Conservation (phyloP, 92 coral and sea anemone species). For the Actinernus sp. region DNA sequence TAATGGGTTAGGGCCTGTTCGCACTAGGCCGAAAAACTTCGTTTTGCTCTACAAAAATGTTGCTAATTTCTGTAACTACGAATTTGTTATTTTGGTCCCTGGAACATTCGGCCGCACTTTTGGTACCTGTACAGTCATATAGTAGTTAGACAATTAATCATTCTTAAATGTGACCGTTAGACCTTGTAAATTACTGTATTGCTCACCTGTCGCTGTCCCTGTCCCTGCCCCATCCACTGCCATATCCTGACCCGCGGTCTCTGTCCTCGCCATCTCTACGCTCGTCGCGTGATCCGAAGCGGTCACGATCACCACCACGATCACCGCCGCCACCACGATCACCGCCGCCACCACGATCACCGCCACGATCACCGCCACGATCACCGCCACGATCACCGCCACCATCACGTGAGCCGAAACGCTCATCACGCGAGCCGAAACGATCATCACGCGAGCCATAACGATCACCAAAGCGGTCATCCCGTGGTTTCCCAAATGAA, state of each 20-base stretch:
- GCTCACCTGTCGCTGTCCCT: conserved; percentile 1
- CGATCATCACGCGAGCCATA: conserved; percentile 50
- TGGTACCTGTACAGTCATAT: no score
- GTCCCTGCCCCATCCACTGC: no score
- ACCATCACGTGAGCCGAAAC: conserved; percentile 38
- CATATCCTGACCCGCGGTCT: no score
- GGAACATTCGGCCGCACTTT: no score
- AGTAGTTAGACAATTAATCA: no score
- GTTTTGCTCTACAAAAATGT: no score
- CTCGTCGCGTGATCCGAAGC: conserved; percentile 39
- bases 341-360: conserved; percentile 44
- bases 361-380: conserved; percentile 50
- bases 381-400: conserved; percentile 63
- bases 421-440: conserved; percentile 37
- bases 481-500: conserved; percentile 24
- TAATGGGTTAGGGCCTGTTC: no score
- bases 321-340: conserved; percentile 62
- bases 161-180: no score
- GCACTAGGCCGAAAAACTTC: no score
- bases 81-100: no score
- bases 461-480: conserved; percentile 53
- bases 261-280: conserved; percentile 23
- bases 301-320: conserved; percentile 75
- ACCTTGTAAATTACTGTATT: neutral
- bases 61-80: no score